Conservation (phyloP, 1,140 invertebrate genomes). For the Diorhabda carinulata region DNA sequence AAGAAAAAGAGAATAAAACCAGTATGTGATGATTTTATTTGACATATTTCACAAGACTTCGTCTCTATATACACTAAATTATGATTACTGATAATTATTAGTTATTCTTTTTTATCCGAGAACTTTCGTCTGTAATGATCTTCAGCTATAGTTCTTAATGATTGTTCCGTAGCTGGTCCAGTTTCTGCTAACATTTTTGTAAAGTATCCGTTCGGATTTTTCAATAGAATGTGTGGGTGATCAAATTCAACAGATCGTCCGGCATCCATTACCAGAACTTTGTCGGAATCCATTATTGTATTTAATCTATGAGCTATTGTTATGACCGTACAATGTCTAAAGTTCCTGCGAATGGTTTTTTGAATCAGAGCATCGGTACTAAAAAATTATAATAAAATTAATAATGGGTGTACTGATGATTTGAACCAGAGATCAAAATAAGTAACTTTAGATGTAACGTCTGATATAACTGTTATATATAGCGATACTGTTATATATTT, state of each 20-base stretch:
- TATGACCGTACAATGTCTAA: conserved; percentile 67
- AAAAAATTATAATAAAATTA: conserved; percentile 5
- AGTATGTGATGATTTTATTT: no score
- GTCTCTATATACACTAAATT: no score
- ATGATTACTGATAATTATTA: neutral
- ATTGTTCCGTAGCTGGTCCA: conserved; percentile 49
- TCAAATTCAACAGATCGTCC: conserved; percentile 67
- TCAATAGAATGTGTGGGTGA: conserved; percentile 58
- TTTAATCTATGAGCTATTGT: conserved; percentile 75
- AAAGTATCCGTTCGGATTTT: conserved; percentile 57
- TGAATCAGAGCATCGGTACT: conserved; percentile 66
- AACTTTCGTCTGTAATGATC: conserved; percentile 43
- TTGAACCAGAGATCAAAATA: no score
- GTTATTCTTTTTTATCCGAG: neutral
- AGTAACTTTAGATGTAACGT: no score
- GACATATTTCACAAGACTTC: no score
- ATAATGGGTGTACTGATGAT: no score
- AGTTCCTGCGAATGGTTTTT: conserved; percentile 64
- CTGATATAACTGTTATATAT: no score
- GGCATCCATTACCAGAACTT: conserved; percentile 65
- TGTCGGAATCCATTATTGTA: conserved; percentile 78
- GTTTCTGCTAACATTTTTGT: conserved; percentile 55
- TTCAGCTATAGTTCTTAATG: conserved; percentile 47
- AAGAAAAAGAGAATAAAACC: no score
- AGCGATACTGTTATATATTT: no score